phyloP scores from a whole-genome alignment of 2,888 invertebrate species.

The Ernsta delagoae region DNA sequence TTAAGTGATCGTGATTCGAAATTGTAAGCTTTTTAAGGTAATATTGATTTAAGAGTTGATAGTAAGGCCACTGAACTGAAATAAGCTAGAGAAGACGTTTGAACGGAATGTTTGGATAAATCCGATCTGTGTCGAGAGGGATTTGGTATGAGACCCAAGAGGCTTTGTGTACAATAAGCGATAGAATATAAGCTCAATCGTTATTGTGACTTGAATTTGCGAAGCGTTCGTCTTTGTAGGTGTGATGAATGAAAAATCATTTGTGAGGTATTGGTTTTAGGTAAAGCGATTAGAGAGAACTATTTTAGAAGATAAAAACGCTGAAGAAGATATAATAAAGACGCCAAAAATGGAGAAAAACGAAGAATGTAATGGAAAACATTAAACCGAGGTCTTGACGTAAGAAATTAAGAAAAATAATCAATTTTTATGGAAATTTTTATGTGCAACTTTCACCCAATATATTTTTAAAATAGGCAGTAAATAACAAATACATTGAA shows the following conservation, averaged over 20 bases:
- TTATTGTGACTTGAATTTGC: conserved; percentile 24
- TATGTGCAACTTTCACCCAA: too few species aligned
- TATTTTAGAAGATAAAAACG: neutral
- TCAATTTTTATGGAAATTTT: too few species aligned
- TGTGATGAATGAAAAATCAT: neutral
- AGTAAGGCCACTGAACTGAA: neutral
- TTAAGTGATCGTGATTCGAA: too few species aligned
- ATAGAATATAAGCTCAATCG: conserved; percentile 24
- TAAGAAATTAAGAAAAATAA: too few species aligned
- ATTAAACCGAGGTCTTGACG: too few species aligned
- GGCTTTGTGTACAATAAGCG: conserved; percentile 30
- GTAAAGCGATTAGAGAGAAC: neutral
- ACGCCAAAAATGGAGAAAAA: too few species aligned
- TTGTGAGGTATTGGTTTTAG: conserved; percentile 1
- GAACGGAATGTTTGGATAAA: conserved; percentile 33
- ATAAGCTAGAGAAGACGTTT: conserved; percentile 23
- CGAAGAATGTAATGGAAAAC: neutral
- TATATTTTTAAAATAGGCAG: too few species aligned
- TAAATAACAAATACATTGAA: too few species aligned
- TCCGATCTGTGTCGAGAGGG: conserved; percentile 25
- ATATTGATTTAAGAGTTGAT: too few species aligned
- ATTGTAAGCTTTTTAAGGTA: too few species aligned
- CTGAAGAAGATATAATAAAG: too few species aligned
- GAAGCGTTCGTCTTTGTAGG: conserved; percentile 4
- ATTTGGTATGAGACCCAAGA: conserved; percentile 17